Base-by-base conservation (phyloP, 1,140 invertebrate genomes). In the Propsilocerus akamusi region DNA sequence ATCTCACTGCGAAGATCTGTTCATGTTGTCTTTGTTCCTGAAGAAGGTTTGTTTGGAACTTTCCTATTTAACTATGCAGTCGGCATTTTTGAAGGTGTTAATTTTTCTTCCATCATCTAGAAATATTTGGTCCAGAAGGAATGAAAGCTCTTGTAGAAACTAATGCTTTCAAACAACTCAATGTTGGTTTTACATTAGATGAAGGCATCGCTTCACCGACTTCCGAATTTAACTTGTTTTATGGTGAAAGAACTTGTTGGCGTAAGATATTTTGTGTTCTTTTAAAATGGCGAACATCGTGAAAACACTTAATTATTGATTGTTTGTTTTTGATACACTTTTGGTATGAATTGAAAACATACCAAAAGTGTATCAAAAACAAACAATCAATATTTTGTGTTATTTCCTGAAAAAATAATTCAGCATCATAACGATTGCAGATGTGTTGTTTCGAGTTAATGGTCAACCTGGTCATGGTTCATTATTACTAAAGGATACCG, bases 401-500 rank as follows among this genome's bases (percentile, higher is more conserved):
- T 28, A 26, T 12, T 11, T 26, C 14, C 6, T 26, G 30, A 26
- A 26, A 12, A 49, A 25, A n/a, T n/a, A 25, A 5, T 5, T 7
- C 12, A 47, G 12, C 6, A 8, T 7, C 7, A 7, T 75, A 67
- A 17, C 68, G 75, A 55, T 81, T 63, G 51, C 52, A 78, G 76
- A 80, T 56, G 63, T 81, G 12, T 63, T 70, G 51, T 70, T 91
- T 1, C 76, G 75, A 48, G 86, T 82, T 60, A 67, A 68, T 25
- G 85, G 84, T 26, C 70, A 73, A 41, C 77, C 86, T 17, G 89
- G 89, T 1, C 89, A 94, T 68, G 89, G 85, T 1, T 92, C 86
- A 0, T 68, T 85, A 23, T 70, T 89, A 20, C 65, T 85, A 17
- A 71, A 80, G 51, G 73, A 86, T 55, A 88, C 80, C 14, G 81